Conservation (phyloP, 92 coral and sea anemone genomes). For the Paramuricea clavata region DNA sequence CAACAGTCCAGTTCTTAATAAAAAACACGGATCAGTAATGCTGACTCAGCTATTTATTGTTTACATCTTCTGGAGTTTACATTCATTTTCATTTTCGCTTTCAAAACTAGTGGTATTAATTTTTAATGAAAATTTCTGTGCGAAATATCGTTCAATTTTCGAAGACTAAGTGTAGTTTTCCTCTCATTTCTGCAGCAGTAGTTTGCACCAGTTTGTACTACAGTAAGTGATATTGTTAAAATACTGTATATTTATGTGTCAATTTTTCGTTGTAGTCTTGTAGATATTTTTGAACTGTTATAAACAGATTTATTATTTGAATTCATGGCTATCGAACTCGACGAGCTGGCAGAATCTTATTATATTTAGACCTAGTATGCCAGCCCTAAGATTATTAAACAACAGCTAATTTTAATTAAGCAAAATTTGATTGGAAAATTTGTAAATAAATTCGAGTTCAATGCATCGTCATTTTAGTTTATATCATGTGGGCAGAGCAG, state of each 20-base stretch:
- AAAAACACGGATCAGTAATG: neutral
- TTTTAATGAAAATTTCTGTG: conserved; percentile 12
- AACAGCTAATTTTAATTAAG: too few relatives aligned
- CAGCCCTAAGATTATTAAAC: too few relatives aligned
- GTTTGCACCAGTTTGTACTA: neutral
- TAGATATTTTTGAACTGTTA: too few relatives aligned
- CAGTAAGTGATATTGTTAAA: neutral
- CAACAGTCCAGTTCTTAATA: neutral
- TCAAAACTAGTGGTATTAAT: neutral
- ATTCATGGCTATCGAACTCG: too few relatives aligned
- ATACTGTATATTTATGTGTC: too few relatives aligned
- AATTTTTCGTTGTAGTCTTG: neutral
- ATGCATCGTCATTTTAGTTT: too few relatives aligned
- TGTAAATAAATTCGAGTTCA: too few relatives aligned
- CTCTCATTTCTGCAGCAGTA: neutral
- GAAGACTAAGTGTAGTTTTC: neutral
- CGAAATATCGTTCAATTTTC: neutral
- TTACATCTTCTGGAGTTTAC: neutral
- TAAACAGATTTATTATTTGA: too few relatives aligned
- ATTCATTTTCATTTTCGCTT: conserved; percentile 10
- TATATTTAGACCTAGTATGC: too few relatives aligned
- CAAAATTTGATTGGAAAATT: too few relatives aligned
- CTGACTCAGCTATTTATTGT: conserved; percentile 15
- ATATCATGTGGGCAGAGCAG: too few relatives aligned
- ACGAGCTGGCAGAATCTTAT: too few relatives aligned